Evolutionary conservation across 2,113 vertebrate genomes (phyloP).

Genomic region (Gymnobelideus leadbeateri): DNA sequence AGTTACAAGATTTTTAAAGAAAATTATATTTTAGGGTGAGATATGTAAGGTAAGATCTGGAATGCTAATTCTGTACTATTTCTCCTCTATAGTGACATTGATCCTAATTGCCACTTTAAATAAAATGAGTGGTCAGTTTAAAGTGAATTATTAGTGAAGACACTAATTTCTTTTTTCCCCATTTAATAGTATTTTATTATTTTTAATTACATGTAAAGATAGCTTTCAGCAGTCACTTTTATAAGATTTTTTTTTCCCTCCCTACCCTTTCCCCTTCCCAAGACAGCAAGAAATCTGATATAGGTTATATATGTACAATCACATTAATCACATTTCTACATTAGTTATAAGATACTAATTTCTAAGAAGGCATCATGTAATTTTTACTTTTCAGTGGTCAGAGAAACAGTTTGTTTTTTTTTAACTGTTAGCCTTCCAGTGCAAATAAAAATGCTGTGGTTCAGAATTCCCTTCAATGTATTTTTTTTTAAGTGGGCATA

Average conservation of each 20-base stretch:
- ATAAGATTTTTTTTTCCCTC: neutral
- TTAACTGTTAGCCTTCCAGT: constrained; percentile 20
- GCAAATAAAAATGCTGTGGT: neutral
- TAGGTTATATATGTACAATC: neutral
- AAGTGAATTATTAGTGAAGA: neutral
- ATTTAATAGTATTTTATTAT: too few species aligned
- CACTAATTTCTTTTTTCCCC: neutral
- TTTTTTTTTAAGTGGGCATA: neutral
- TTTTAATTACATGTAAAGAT: too few species aligned
- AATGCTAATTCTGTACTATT: neutral
- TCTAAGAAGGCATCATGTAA: neutral
- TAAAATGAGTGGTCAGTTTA: neutral
- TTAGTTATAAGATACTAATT: neutral
- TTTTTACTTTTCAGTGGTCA: constrained; percentile 27
- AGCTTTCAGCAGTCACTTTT: too few species aligned
- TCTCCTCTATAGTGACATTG: constrained; percentile 4
- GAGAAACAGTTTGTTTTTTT: neutral
- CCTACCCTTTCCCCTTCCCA: too few species aligned
- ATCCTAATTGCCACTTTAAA: constrained; percentile 37
- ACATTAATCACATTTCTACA: neutral
- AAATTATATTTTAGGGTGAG: constrained; percentile 15
- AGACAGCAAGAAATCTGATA: too few species aligned
- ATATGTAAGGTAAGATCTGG: constrained; percentile 21
- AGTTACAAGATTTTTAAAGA: neutral
- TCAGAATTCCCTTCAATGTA: constrained; percentile 27